Percentiles rank a stretch among this genome's conserved stretches.
Evolutionary conservation across 2,113 vertebrate genomes (phyloP).

Genomic region (Caretta caretta): DNA sequence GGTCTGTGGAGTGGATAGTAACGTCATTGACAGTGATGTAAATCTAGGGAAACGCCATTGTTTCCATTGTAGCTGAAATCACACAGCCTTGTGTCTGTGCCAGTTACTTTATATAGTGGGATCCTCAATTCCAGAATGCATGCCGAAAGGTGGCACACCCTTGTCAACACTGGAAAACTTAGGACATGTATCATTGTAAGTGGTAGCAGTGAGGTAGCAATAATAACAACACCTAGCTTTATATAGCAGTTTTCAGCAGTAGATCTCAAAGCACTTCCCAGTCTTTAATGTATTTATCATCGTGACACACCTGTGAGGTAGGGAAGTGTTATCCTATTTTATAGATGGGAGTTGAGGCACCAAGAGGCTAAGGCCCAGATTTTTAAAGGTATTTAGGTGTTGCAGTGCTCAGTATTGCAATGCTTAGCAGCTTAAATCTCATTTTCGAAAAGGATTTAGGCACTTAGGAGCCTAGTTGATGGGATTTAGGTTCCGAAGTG

Average conservation of each 20-base stretch:
- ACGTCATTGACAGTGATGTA: not conserved
- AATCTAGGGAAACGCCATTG: not conserved
- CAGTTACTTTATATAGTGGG: accelerated
- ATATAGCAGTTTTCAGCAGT: not conserved
- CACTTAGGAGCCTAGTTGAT: not conserved
- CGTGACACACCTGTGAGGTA: not conserved
- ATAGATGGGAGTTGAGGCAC: not conserved
- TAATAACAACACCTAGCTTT: not conserved
- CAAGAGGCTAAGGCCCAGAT: not conserved
- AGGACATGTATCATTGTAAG: not conserved
- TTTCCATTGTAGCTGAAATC: not conserved
- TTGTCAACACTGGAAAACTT: not conserved
- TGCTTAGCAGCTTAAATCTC: not conserved
- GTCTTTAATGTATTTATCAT: not conserved
- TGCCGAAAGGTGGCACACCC: not conserved
- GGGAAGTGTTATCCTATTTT: not conserved
- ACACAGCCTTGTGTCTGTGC: not conserved
- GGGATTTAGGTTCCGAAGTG: not conserved
- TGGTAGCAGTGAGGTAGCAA: not conserved
- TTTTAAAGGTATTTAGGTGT: not conserved
- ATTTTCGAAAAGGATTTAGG: not conserved
- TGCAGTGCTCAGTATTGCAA: not conserved
- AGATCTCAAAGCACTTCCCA: not conserved
- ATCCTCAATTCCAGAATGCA: not conserved
- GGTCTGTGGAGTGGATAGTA: not conserved